Conservation (phyloP, 2,797 vertebrate species). For the Pseudocheirus occidentalis region DNA sequence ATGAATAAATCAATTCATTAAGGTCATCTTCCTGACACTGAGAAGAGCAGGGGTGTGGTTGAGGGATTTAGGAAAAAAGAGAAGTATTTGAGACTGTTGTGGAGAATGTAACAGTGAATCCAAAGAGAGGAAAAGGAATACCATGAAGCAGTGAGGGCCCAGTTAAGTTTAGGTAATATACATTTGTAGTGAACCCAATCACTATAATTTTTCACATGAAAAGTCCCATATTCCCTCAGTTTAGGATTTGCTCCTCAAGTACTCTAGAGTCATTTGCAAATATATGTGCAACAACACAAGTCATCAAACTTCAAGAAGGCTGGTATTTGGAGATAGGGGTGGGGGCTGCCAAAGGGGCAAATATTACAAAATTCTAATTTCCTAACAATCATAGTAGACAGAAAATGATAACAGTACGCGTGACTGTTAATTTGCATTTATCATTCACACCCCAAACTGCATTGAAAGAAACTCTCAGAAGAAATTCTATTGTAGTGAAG, state of each 20-base stretch:
- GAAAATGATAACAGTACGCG: conserved; percentile 33
- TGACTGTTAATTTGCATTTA: conserved; percentile 57
- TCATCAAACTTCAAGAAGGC: conserved; percentile 41
- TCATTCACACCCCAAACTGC: conserved; percentile 30
- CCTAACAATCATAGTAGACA: conserved; percentile 28
- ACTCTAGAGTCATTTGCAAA: conserved; percentile 33
- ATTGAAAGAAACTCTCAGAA: conserved; percentile 66
- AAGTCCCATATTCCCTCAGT: background rate
- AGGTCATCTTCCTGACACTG: background rate
- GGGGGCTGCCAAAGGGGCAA: conserved; percentile 54
- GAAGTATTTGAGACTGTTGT: background rate
- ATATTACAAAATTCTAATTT: conserved; percentile 56
- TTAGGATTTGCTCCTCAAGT: background rate
- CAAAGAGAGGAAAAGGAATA: background rate
- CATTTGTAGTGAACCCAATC: background rate
- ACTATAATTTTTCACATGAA: background rate
- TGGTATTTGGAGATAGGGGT: background rate
- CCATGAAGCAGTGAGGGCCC: background rate
- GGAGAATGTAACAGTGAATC: background rate
- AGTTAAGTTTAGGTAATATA: background rate
- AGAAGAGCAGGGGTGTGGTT: background rate
- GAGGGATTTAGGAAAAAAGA: background rate
- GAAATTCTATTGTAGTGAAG: conserved; percentile 32
- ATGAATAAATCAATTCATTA: background rate
- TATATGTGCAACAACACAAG: conserved; percentile 19